Evolutionary conservation across 2,797 vertebrate species (phyloP).

Genomic region (Melanitta fusca): DNA sequence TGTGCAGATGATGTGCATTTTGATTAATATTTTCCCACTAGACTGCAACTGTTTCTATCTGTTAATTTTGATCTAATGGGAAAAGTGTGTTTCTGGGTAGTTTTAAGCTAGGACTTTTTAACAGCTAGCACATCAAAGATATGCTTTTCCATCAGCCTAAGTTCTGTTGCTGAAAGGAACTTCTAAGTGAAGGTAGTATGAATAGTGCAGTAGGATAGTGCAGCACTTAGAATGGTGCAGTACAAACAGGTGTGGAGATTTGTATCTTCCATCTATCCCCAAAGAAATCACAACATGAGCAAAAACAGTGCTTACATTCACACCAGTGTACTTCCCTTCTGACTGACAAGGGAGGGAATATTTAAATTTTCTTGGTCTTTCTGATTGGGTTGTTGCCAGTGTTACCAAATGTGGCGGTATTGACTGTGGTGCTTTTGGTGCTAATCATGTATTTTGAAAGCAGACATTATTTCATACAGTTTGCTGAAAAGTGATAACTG

Average conservation of each 20-base stretch:
- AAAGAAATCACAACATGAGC: not conserved
- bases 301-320: rapidly evolving
- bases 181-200: not conserved
- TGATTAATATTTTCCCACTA: constrained; percentile 73
- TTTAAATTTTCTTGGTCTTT: not conserved
- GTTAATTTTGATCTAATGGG: constrained; percentile 69
- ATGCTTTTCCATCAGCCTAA: not conserved
- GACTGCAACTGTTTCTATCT: constrained; percentile 69
- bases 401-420: not conserved
- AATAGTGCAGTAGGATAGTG: too few relatives aligned
- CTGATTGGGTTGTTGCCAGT: not conserved
- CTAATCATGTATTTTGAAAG: not conserved
- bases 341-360: not conserved
- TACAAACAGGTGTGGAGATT: not conserved
- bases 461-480: not conserved
- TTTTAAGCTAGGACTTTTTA: constrained; percentile 35
- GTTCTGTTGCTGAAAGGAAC: not conserved
- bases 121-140: rapidly evolving
- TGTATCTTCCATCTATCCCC: not conserved
- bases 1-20: constrained; percentile 72
- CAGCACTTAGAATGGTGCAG: not conserved
- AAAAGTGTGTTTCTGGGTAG: constrained; percentile 60
- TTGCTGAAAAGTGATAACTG: not conserved
- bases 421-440: not conserved
- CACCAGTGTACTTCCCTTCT: not conserved